Percentiles rank a stretch among this genome's conserved stretches.
phyloP scores from a whole-genome alignment of 2,888 invertebrate species.

The Aromia moschata region DNA sequence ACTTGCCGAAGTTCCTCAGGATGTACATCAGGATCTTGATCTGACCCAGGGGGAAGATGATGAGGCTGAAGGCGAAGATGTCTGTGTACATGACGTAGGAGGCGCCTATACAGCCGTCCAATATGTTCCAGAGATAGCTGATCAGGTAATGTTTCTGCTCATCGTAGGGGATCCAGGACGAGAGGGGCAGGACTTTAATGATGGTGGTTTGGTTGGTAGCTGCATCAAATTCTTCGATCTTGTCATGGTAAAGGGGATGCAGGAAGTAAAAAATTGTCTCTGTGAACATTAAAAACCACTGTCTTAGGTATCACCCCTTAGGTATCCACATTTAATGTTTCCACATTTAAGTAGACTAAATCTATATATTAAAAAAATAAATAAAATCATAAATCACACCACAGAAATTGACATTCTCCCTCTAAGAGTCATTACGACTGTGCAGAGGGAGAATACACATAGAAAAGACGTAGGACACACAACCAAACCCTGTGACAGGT shows the following conservation, averaged over 20 bases:
- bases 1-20: conserved; percentile 28
- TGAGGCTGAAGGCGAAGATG: conserved; percentile 37
- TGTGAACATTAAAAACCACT: too few species aligned
- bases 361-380: too few species aligned
- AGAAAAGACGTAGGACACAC: too few species aligned
- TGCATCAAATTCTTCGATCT: conserved; percentile 10
- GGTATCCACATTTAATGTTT: too few species aligned
- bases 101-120: conserved; percentile 34
- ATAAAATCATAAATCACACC: too few species aligned
- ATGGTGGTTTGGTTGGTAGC: conserved; percentile 31
- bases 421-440: too few species aligned
- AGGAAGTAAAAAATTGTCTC: conserved; percentile 35
- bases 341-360: too few species aligned
- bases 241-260: conserved; percentile 34
- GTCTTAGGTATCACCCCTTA: too few species aligned
- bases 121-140: conserved; percentile 36
- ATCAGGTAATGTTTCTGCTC: conserved; percentile 32
- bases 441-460: too few species aligned
- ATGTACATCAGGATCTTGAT: conserved; percentile 34
- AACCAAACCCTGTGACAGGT: too few species aligned
- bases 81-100: conserved; percentile 35
- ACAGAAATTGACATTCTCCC: too few species aligned
- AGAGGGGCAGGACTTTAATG: conserved; percentile 32
- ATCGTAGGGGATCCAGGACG: conserved; percentile 40
- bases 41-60: conserved; percentile 35